These are phyloP conservation scores for Epirrita christyi DNA, from an alignment of 2,888 invertebrate genomes.

Conservation along the genomic window DNA sequence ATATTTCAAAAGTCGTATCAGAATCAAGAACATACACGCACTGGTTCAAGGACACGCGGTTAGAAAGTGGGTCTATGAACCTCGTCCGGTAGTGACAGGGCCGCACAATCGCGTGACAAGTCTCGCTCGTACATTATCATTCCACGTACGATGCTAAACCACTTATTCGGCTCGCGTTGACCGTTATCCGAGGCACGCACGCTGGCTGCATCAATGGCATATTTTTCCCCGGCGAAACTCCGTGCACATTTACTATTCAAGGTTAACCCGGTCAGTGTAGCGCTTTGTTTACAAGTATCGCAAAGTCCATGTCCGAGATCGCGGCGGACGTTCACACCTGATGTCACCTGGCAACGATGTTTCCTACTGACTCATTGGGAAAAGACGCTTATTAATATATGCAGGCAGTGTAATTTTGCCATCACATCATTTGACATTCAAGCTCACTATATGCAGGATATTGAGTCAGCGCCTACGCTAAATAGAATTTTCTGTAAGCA, in stretches of 20 bases:
- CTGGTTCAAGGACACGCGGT: constrained; percentile 68
- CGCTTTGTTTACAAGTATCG: constrained; percentile 76
- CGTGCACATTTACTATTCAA: constrained; percentile 80
- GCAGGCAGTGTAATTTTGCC: constrained; percentile 28
- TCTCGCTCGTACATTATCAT: constrained; percentile 76
- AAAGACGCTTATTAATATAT: constrained; percentile 12
- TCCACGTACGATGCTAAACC: constrained; percentile 79
- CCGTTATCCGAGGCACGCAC: constrained; percentile 82
- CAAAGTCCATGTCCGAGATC: constrained; percentile 48
- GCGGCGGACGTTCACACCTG: constrained; percentile 50
- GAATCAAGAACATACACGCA: constrained; percentile 36
- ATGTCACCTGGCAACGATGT: constrained; percentile 43
- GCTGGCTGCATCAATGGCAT: constrained; percentile 81
- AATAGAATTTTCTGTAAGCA: no score
- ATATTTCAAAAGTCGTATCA: constrained; percentile 18
- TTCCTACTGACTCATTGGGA: constrained; percentile 38
- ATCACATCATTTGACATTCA: constrained; percentile 19
- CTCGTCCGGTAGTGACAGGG: constrained; percentile 65
- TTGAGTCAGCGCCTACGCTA: constrained; percentile 1
- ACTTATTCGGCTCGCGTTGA: constrained; percentile 80
- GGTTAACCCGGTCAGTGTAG: constrained; percentile 81
- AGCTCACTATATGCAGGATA: constrained; percentile 7
- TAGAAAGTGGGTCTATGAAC: constrained; percentile 73
- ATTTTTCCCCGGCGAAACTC: constrained; percentile 81
- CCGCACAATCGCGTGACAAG: constrained; percentile 72